phyloP scores from a whole-genome alignment of 2,888 invertebrate genomes.

The Cyclophora albipunctata region DNA sequence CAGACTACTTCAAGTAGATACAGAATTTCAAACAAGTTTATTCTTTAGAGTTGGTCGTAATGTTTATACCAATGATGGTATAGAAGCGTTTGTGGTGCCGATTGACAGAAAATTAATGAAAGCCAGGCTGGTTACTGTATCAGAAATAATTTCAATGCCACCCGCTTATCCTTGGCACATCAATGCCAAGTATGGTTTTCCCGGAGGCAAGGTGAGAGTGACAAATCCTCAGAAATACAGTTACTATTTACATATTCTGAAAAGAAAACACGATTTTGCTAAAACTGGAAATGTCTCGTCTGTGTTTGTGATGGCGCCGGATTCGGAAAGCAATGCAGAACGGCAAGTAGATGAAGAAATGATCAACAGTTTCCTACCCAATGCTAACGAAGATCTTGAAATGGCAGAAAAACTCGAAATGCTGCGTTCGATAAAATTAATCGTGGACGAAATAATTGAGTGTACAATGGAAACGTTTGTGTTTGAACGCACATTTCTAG shows the following conservation, averaged over 20 bases:
- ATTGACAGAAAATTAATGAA: slow-evolving; percentile 29
- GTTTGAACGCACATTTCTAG: slow-evolving; percentile 39
- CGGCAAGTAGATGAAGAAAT: slow-evolving; percentile 26
- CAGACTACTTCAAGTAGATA: slow-evolving; percentile 25
- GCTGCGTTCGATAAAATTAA: slow-evolving; percentile 2
- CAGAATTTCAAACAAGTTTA: slow-evolving; percentile 34
- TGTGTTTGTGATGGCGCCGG: slow-evolving; percentile 22
- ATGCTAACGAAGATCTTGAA: slow-evolving; percentile 4
- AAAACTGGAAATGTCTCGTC: slow-evolving; percentile 22
- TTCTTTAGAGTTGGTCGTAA: slow-evolving; percentile 44
- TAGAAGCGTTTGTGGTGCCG: slow-evolving; percentile 41
- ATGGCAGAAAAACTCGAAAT: slow-evolving; percentile 6
- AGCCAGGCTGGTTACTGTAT: slow-evolving; percentile 25
- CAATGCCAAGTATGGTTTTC: slow-evolving; percentile 30
- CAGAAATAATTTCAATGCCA: slow-evolving; percentile 37
- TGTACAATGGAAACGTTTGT: slow-evolving; percentile 43
- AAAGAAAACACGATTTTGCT: slow-evolving; percentile 28
- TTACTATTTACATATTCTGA: slow-evolving; percentile 42
- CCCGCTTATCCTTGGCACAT: slow-evolving; percentile 53
- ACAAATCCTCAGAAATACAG: slow-evolving; percentile 27
- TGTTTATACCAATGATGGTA: slow-evolving; percentile 19
- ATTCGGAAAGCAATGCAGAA: slow-evolving; percentile 30
- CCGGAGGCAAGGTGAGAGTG: slow-evolving; percentile 33
- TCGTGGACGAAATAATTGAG: slow-evolving; percentile 32
- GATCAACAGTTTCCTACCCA: slow-evolving; percentile 18